These are phyloP conservation scores for Nothobranchius kuhntae DNA, from an alignment of 2,113 vertebrate species.

Conservation along the genomic window DNA sequence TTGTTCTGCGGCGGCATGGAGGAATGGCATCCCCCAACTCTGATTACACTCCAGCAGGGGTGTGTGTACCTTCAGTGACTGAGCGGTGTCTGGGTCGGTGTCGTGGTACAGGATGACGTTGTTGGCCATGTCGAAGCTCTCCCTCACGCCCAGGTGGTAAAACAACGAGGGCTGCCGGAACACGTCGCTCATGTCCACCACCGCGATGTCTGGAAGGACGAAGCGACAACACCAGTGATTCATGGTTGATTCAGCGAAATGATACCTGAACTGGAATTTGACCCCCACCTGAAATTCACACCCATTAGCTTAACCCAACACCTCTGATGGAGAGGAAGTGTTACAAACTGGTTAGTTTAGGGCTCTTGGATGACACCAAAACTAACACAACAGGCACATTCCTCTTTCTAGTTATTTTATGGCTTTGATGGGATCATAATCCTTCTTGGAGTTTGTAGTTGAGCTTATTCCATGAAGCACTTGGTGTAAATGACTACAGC, in stretches of 20 bases:
- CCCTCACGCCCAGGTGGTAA: constrained; percentile 93
- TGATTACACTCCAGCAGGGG: not conserved
- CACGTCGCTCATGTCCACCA: constrained; percentile 95
- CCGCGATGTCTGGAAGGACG: constrained; percentile 87
- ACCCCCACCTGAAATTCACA: too few relatives aligned
- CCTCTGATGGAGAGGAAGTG: too few relatives aligned
- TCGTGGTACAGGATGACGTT: constrained; percentile 95
- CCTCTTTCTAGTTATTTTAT: not conserved
- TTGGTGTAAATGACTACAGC: not conserved
- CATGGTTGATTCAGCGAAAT: not conserved
- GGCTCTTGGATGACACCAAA: too few relatives aligned
- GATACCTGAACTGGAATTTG: too few relatives aligned
- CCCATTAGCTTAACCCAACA: too few relatives aligned
- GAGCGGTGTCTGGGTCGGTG: constrained; percentile 87
- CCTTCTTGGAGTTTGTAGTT: not conserved
- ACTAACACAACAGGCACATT: not conserved
- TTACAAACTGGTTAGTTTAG: too few relatives aligned
- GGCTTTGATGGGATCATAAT: not conserved
- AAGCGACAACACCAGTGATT: constrained; percentile 4
- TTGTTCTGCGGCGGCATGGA: constrained; percentile 29
- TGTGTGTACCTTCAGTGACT: constrained; percentile 88
- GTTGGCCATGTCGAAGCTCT: constrained; percentile 96
- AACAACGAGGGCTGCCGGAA: constrained; percentile 91
- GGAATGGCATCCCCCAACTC: constrained; percentile 30
- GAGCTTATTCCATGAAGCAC: not conserved